Percentiles rank a stretch among this genome's conserved stretches.
Evolutionary conservation across 2,888 invertebrate species (phyloP).

Genomic region (Drosophila atroscutellata): DNA sequence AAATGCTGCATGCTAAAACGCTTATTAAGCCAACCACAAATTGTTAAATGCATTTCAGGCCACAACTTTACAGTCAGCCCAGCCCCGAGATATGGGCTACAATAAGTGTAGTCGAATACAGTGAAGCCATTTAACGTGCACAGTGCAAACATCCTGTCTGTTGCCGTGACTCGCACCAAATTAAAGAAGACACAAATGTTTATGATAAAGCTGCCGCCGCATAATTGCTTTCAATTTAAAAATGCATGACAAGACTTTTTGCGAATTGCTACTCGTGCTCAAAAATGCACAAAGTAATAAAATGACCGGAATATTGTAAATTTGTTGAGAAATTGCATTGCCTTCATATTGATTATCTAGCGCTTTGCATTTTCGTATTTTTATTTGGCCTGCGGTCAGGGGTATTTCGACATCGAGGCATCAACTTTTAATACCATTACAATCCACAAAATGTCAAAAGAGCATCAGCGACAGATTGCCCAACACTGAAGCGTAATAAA

Average conservation of each 20-base stretch:
- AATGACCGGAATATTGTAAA: conserved; percentile 47
- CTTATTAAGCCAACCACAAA: conserved; percentile 65
- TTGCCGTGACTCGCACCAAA: conserved; percentile 48
- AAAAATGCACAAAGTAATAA: conserved; percentile 72
- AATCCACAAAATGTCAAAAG: conserved; percentile 61
- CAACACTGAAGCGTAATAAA: conserved; percentile 56
- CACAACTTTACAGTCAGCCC: conserved; percentile 23
- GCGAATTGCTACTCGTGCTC: conserved; percentile 35
- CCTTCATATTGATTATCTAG: conserved; percentile 40
- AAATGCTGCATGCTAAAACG: conserved; percentile 29
- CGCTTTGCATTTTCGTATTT: conserved; percentile 55
- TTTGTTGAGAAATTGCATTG: conserved; percentile 17
- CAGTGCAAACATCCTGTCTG: not conserved
- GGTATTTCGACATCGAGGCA: conserved; percentile 29
- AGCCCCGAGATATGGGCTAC: conserved; percentile 5
- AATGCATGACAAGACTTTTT: conserved; percentile 69
- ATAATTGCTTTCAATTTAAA: conserved; percentile 73
- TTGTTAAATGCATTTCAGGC: conserved; percentile 48
- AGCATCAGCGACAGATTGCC: conserved; percentile 51
- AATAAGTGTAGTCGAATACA: conserved; percentile 23
- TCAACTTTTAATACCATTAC: conserved; percentile 79
- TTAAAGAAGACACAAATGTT: conserved; percentile 56
- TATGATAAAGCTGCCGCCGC: conserved; percentile 29
- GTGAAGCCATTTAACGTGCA: conserved; percentile 31
- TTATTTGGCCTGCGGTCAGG: conserved; percentile 67